A percentile compares a stretch with the other conserved stretches of the same genome.
These are phyloP conservation scores for Julus scandinavius DNA, from an alignment of 2,888 invertebrate genomes.

Conservation along the genomic window DNA sequence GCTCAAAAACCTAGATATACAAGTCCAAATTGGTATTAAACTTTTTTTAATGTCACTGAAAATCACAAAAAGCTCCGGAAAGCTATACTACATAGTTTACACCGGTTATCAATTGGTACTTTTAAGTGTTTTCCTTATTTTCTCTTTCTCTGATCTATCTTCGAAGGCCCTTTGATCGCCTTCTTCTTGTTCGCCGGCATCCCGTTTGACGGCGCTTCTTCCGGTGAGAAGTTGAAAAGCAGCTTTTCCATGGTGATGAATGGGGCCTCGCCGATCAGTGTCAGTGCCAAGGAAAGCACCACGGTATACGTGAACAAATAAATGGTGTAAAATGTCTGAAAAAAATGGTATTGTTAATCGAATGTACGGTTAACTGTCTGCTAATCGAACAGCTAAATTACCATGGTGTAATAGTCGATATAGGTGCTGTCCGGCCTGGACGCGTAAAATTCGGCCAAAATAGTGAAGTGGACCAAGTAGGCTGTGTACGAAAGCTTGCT, in stretches of 20 bases:
- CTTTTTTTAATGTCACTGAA: constrained; percentile 28
- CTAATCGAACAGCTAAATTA: not conserved
- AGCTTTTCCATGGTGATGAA: constrained; percentile 47
- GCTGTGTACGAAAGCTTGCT: constrained; percentile 51
- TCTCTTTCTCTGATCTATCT: not conserved
- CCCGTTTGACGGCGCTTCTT: not conserved
- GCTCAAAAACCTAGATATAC: not conserved
- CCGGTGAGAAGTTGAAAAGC: not conserved
- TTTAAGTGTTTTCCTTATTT: not conserved
- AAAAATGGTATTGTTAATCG: not conserved
- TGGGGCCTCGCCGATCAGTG: constrained; percentile 24
- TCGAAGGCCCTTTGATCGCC: not conserved
- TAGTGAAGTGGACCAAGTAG: constrained; percentile 53
- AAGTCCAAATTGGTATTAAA: not conserved
- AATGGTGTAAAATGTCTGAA: not conserved
- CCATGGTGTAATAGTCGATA: constrained; percentile 52
- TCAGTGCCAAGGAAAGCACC: constrained; percentile 3
- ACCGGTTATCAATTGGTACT: not conserved
- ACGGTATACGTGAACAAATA: not conserved
- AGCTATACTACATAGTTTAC: too few relatives aligned
- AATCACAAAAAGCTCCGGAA: not conserved
- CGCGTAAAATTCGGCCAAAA: constrained; percentile 49
- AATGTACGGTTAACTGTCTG: not conserved
- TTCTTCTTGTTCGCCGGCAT: not conserved
- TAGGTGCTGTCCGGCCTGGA: constrained; percentile 44